Percentiles rank a stretch among this genome's conserved stretches.
Conservation (phyloP, 2,888 invertebrate genomes). For the Subacronicta megacephala region DNA sequence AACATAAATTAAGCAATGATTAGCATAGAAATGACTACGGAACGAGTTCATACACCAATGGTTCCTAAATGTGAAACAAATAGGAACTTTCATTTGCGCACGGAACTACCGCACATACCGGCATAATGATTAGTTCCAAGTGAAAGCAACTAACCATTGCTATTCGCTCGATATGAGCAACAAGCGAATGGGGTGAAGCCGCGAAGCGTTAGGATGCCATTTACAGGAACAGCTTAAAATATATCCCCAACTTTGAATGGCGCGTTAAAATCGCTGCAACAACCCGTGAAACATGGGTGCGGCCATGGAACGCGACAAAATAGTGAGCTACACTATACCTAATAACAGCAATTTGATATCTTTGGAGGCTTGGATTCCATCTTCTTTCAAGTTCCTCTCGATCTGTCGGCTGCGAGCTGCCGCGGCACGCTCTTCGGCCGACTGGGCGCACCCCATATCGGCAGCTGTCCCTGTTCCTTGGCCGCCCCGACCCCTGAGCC, state of each 20-base stretch:
- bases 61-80: slow-evolving; percentile 68
- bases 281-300: slow-evolving; percentile 77
- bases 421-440: slow-evolving; percentile 99
- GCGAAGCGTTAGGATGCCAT: slow-evolving; percentile 39
- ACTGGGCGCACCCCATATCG: slow-evolving; percentile 99
- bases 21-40: slow-evolving; percentile 47
- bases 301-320: slow-evolving; percentile 66
- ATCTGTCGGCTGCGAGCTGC: slow-evolving; percentile 99
- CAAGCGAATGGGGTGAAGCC: slow-evolving; percentile 21
- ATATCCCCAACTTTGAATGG: slow-evolving; percentile 38
- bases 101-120: slow-evolving; percentile 75
- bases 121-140: slow-evolving; percentile 79
- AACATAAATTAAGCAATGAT: slow-evolving; percentile 36
- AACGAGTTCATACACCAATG: slow-evolving; percentile 53
- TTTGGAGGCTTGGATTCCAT: slow-evolving; percentile 99
- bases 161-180: slow-evolving; percentile 37
- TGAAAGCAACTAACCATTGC: slow-evolving; percentile 71
- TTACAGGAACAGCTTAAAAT: slow-evolving; percentile 28
- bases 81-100: slow-evolving; percentile 79
- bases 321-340: slow-evolving; percentile 91
- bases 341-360: slow-evolving; percentile 99
- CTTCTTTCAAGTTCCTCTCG: slow-evolving; percentile 99
- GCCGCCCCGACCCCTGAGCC: slow-evolving; percentile 88
- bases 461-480: slow-evolving; percentile 86
- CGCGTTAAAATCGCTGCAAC: slow-evolving; percentile 51